Base-by-base conservation (phyloP, 2,113 vertebrate species). In the Ifrita kowaldi region DNA sequence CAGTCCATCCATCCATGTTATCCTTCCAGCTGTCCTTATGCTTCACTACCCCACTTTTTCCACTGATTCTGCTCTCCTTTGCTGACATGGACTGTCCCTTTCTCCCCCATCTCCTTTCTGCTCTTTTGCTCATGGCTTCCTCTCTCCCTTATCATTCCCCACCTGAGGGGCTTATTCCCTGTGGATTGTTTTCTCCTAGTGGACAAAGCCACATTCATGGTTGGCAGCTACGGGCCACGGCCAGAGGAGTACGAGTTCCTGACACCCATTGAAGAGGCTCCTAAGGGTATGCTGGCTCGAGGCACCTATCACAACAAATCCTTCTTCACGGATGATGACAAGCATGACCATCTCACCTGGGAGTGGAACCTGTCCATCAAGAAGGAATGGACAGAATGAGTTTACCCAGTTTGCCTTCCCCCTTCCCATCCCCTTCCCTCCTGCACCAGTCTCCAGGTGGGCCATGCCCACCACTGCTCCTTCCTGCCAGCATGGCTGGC, bases 281-380 rank as follows among this genome's bases (percentile, higher is more conserved):
- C 98, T 16, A 98, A 98, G 77, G 98, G 98, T 47, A 93, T 98
- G 94, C 79, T 98, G 87, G 98, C 98, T 77, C 95, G 98, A 84
- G 98, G 98, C 91, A 98, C 95, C 35, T 98, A 98, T 68, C 98
- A 98, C 96, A 98, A 98, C 96, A 98, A 98, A 89, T 98, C 98
- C 52, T 98, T 98, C 97, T 98, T 98, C 97, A 98, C 98, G 1
- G 98, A 98, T 9, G 98, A 98, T 1, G 98, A 98, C 97, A 98
- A 98, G 92, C 97, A 98, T 0, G 97, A 98, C 95, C 98, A 98
- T 92, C 98, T 98, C 71, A 98, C 98, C 93, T 98, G 98, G 98
- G 98, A 98, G 41, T 98, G 98, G 98, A 98, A 98, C 88, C 97
- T 98, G 97, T 97, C 98, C 96, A 98, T 98, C 93, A 98, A 98